phyloP scores from a whole-genome alignment of 1,140 invertebrate species.

The Atta colombica region DNA sequence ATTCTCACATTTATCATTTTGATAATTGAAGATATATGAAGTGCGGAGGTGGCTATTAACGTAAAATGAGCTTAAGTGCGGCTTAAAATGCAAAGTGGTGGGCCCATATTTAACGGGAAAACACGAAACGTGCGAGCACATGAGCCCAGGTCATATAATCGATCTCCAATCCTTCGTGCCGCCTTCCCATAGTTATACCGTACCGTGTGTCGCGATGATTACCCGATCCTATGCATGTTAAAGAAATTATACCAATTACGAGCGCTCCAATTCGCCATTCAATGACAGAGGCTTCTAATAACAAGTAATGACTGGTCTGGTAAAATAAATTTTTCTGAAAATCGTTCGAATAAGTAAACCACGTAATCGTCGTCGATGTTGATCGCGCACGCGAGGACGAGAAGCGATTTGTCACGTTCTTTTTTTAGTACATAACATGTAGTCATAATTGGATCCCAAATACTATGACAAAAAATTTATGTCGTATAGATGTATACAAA shows the following conservation, averaged over 20 bases:
- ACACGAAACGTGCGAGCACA: conserved; percentile 45
- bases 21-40: conserved; percentile 31
- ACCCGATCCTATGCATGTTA: conserved; percentile 11
- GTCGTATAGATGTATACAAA: conserved; percentile 2
- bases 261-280: conserved; percentile 35
- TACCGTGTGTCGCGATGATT: conserved; percentile 26
- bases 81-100: conserved; percentile 38
- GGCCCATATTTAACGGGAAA: conserved; percentile 42
- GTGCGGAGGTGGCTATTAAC: neutral
- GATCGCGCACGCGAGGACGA: conserved; percentile 17
- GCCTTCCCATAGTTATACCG: conserved; percentile 3
- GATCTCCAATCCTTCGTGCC: conserved; percentile 39
- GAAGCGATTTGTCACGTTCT: neutral
- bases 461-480: conserved; percentile 16
- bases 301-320: conserved; percentile 28
- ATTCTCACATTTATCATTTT: conserved; percentile 34
- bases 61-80: conserved; percentile 31
- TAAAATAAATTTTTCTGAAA: conserved; percentile 43
- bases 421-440: neutral
- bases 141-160: conserved; percentile 29
- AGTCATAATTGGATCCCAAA: conserved; percentile 15
- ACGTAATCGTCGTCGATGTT: neutral
- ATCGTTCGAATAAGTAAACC: conserved; percentile 27
- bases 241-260: conserved; percentile 48
- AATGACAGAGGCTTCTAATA: conserved; percentile 41